phyloP scores from a whole-genome alignment of 2,888 invertebrate genomes.

The Cosmia trapezina region DNA sequence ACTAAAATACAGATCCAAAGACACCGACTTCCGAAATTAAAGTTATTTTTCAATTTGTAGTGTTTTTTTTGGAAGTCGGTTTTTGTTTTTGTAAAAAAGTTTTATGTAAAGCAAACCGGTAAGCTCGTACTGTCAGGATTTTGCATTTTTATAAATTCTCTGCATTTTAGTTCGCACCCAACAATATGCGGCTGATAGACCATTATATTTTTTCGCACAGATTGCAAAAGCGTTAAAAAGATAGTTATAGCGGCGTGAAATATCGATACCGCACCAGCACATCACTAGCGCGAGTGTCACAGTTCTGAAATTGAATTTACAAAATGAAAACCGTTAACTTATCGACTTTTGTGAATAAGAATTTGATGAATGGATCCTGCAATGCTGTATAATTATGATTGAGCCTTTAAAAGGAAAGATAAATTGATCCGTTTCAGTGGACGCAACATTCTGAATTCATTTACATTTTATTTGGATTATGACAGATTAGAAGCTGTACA shows the following conservation, averaged over 20 bases:
- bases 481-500: constrained; percentile 33
- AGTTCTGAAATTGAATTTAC: constrained; percentile 83
- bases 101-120: constrained; percentile 25
- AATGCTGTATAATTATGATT: constrained; percentile 74
- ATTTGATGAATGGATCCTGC: constrained; percentile 83
- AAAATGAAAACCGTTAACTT: constrained; percentile 85
- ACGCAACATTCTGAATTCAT: constrained; percentile 57
- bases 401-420: constrained; percentile 63
- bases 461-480: constrained; percentile 56
- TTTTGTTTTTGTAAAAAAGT: no score
- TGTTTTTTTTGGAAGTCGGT: no score
- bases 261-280: constrained; percentile 59
- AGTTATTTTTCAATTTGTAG: no score
- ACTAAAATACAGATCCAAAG: no score
- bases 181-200: constrained; percentile 46
- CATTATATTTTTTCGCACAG: constrained; percentile 43
- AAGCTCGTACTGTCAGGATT: constrained; percentile 28
- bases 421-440: constrained; percentile 60
- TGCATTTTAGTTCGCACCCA: constrained; percentile 35
- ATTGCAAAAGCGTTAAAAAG: constrained; percentile 57
- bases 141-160: constrained; percentile 47
- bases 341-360: constrained; percentile 84
- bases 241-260: constrained; percentile 37
- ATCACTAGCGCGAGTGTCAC: constrained; percentile 75
- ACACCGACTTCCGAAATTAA: no score